phyloP scores from a whole-genome alignment of 1,140 invertebrate species.

The Dinothrombium tinctorium region DNA sequence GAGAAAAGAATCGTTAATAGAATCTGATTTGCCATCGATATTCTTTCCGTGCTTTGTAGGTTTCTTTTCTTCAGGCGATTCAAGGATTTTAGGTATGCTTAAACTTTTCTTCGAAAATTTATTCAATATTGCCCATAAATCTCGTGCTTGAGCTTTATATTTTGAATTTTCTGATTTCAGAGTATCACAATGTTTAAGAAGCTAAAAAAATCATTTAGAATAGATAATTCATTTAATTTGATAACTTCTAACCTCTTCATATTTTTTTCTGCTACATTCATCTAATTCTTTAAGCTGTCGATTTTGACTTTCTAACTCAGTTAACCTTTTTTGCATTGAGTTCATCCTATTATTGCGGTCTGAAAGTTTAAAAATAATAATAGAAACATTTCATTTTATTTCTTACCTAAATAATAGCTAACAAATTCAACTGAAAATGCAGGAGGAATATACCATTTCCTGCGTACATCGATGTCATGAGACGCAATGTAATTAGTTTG shows the following conservation, averaged over 20 bases:
- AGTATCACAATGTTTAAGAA: not conserved
- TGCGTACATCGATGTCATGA: constrained; percentile 52
- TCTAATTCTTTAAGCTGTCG: constrained; percentile 40
- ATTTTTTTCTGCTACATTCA: constrained; percentile 40
- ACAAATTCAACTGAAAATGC: constrained; percentile 80
- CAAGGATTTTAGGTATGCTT: not conserved
- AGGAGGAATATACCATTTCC: constrained; percentile 78
- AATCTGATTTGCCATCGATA: not conserved
- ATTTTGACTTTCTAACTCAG: constrained; percentile 49
- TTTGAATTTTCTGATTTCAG: not conserved
- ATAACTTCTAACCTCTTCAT: constrained; percentile 35
- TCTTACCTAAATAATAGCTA: constrained; percentile 58
- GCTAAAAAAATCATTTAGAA: not conserved
- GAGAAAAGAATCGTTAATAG: no score
- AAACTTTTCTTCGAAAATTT: not conserved
- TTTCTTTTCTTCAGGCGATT: constrained; percentile 6
- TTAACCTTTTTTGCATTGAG: constrained; percentile 44
- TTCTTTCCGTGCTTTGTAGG: constrained; percentile 6
- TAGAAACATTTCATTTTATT: not conserved
- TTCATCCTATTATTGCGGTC: constrained; percentile 27
- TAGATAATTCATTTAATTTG: not conserved
- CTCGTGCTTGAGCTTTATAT: not conserved
- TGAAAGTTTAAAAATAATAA: constrained; percentile 10
- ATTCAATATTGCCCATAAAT: not conserved
- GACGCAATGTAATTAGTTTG: constrained; percentile 23